Evolutionary conservation across 2,113 vertebrate genomes (phyloP).

Genomic region (Sinocyclocheilus anshuiensis): DNA sequence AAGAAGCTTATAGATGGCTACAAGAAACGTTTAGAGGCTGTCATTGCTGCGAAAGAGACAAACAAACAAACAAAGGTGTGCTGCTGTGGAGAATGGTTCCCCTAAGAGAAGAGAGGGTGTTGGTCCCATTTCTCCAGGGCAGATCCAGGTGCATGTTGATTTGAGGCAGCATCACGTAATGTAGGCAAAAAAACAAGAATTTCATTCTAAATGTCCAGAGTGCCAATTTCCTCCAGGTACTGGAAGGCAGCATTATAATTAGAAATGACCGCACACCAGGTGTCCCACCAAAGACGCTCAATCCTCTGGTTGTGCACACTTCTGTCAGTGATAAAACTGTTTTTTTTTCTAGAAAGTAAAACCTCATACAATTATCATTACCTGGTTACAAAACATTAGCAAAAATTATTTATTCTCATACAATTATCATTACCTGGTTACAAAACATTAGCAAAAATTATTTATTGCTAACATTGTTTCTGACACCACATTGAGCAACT

Average conservation of each 20-base stretch:
- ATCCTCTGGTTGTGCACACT: neutral
- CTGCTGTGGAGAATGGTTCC: no score
- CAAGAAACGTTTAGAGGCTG: no score
- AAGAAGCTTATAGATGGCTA: no score
- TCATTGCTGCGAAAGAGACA: no score
- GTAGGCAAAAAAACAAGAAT: neutral
- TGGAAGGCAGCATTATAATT: neutral
- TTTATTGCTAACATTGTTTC: no score
- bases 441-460: no score
- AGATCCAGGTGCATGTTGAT: neutral
- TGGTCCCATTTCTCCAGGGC: neutral
- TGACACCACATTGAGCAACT: no score
- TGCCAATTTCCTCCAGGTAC: neutral
- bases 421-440: neutral
- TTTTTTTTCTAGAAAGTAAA: neutral
- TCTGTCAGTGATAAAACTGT: neutral
- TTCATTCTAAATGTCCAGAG: neutral
- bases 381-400: no score
- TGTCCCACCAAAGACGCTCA: neutral
- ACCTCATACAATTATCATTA: neutral
- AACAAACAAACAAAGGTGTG: no score
- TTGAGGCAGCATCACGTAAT: neutral
- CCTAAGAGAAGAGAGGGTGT: neutral
- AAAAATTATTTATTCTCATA: neutral
- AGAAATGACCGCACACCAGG: neutral